A percentile compares a stretch with the other conserved stretches of the same genome.
Conservation (phyloP, 2,113 vertebrate species). For the Microtus pennsylvanicus region DNA sequence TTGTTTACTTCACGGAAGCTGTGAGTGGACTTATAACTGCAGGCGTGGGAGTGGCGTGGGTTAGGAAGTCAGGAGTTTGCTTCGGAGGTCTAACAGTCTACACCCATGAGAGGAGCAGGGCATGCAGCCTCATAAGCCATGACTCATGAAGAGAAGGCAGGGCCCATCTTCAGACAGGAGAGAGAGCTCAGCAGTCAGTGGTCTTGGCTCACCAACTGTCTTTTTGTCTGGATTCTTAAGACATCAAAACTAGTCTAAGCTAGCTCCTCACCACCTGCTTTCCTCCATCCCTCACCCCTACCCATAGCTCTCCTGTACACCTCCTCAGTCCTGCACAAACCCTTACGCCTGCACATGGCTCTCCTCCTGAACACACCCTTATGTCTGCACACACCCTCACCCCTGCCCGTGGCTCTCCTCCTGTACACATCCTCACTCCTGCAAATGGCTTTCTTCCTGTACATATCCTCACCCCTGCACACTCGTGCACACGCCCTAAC, state of each 20-base stretch:
- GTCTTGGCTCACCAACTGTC: not conserved
- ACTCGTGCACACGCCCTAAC: too few species aligned
- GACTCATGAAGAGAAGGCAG: not conserved
- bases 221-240: not conserved
- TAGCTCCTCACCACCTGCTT: not conserved
- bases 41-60: not conserved
- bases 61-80: not conserved
- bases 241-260: too few species aligned
- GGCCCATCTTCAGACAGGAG: too few species aligned
- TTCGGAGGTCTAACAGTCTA: not conserved
- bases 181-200: not conserved
- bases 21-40: not conserved
- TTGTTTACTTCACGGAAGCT: not conserved
- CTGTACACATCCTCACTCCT: too few species aligned
- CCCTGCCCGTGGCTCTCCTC: too few species aligned
- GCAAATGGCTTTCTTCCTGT: too few species aligned
- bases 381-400: too few species aligned
- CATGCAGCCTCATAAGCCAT: not conserved
- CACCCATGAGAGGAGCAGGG: not conserved
- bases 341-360: too few species aligned
- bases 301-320: too few species aligned
- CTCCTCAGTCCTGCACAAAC: too few species aligned
- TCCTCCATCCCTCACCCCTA: not conserved
- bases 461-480: not conserved
- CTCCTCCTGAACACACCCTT: too few species aligned